These are phyloP conservation scores for Brachirus orientalis DNA, from an alignment of 2,113 vertebrate genomes.

Conservation along the genomic window DNA sequence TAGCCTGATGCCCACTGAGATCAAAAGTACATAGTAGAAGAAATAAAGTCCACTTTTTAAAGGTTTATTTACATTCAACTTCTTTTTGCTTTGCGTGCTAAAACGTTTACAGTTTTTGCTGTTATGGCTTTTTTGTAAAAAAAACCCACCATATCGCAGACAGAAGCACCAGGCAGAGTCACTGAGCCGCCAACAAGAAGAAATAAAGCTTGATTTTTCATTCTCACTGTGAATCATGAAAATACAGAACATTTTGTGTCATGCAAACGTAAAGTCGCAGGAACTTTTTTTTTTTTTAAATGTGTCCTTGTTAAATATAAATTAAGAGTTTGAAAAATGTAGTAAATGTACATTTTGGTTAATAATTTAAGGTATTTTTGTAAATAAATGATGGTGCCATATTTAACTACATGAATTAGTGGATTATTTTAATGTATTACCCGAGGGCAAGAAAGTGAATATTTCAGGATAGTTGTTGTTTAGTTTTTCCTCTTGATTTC, in stretches of 20 bases:
- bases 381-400: slow-evolving; percentile 78
- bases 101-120: too few species aligned
- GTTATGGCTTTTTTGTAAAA: too few species aligned
- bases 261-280: slow-evolving; percentile 28
- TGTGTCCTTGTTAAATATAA: slow-evolving; percentile 77
- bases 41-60: too few species aligned
- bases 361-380: slow-evolving; percentile 74
- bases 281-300: slow-evolving; percentile 59
- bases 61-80: too few species aligned
- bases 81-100: neutral
- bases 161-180: slow-evolving; percentile 22
- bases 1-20: too few species aligned
- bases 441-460: slow-evolving; percentile 43
- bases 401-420: slow-evolving; percentile 75
- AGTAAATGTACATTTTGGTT: slow-evolving; percentile 76
- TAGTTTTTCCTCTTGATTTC: slow-evolving; percentile 33
- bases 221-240: slow-evolving; percentile 30
- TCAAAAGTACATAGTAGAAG: too few species aligned
- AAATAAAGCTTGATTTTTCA: slow-evolving; percentile 3
- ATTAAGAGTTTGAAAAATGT: slow-evolving; percentile 73
- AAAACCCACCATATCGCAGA: too few species aligned
- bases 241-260: slow-evolving; percentile 30
- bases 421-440: slow-evolving; percentile 49
- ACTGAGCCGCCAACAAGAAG: slow-evolving; percentile 16
- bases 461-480: slow-evolving; percentile 46